Conservation (phyloP, 2,797 vertebrate genomes). For the Tragopan temminckii region DNA sequence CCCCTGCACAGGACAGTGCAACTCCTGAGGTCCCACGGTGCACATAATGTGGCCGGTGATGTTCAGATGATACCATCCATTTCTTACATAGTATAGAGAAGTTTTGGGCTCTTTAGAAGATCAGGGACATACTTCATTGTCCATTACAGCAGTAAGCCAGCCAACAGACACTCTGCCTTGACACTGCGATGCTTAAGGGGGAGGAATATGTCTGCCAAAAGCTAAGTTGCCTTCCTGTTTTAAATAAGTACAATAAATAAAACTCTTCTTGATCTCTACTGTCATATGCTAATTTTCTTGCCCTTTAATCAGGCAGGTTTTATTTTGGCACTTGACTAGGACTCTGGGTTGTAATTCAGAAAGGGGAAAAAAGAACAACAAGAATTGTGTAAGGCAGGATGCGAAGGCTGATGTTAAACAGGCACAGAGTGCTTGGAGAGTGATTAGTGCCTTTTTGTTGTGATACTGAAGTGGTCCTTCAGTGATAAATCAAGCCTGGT, state of each 20-base stretch:
- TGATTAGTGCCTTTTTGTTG: conserved; percentile 7
- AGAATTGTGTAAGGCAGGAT: neutral
- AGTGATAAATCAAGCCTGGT: neutral
- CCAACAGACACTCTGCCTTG: neutral
- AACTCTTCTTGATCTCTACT: neutral
- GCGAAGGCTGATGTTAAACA: neutral
- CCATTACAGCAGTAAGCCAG: neutral
- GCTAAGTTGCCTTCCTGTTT: neutral
- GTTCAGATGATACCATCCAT: neutral
- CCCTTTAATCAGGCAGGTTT: neutral
- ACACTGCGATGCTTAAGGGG: neutral
- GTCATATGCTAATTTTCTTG: neutral
- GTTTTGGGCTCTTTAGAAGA: neutral
- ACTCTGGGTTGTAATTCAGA: neutral
- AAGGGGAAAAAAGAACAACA: too few relatives aligned
- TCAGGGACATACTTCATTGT: neutral
- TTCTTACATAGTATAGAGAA: neutral
- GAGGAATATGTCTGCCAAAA: neutral
- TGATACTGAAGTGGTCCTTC: neutral
- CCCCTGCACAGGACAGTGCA: neutral
- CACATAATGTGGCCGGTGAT: neutral
- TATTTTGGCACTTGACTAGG: neutral
- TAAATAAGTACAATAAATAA: neutral
- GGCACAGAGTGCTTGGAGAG: neutral
- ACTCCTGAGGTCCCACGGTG: neutral